Conservation (phyloP, 2,113 vertebrate genomes). For the Puntigrus tetrazona region DNA sequence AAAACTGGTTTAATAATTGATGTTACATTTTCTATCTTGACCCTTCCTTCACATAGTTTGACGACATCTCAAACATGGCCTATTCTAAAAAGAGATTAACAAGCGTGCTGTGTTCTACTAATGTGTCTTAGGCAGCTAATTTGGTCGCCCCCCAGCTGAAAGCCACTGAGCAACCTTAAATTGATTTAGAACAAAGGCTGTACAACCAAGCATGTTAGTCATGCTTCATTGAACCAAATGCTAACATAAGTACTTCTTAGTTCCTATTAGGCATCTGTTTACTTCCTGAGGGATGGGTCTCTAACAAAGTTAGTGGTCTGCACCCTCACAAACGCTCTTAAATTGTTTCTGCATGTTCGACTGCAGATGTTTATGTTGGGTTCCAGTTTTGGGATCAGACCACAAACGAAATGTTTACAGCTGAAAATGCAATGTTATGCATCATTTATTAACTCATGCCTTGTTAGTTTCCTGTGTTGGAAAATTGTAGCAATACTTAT, state of each 20-base stretch:
- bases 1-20: neutral
- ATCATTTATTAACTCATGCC: constrained; percentile 1
- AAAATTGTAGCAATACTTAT: constrained; percentile 8
- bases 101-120: neutral
- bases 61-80: neutral
- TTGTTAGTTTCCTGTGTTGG: constrained; percentile 13
- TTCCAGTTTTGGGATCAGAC: constrained; percentile 8
- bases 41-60: neutral
- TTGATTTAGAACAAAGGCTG: constrained; percentile 31
- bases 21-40: neutral
- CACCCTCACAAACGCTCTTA: constrained; percentile 38
- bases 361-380: constrained; percentile 25
- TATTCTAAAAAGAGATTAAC: neutral
- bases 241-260: constrained; percentile 35
- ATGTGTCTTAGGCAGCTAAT: constrained; percentile 13
- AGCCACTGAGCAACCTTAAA: constrained; percentile 34
- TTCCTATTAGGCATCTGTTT: constrained; percentile 28
- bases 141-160: neutral
- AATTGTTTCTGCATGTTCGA: constrained; percentile 10
- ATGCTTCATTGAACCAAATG: constrained; percentile 36
- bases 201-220: constrained; percentile 20
- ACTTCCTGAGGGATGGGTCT: constrained; percentile 41
- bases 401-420: neutral
- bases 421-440: neutral
- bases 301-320: constrained; percentile 48